Conservation (phyloP, 2,888 invertebrate genomes). For the Scaptomyza tumidula region DNA sequence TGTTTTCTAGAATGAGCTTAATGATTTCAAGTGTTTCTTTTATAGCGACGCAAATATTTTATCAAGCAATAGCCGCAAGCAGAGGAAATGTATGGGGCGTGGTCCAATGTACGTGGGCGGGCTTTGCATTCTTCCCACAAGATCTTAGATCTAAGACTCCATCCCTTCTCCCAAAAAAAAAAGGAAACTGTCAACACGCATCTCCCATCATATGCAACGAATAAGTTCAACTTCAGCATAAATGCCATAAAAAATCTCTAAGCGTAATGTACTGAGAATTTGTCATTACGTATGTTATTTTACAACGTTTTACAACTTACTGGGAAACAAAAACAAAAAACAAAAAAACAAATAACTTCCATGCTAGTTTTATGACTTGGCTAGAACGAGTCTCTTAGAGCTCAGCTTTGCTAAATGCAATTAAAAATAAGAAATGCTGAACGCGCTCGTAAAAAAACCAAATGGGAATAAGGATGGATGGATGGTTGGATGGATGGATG, state of each 20-base stretch:
- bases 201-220: background rate
- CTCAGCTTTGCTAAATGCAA: conserved; percentile 52
- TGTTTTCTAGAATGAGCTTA: conserved; percentile 15
- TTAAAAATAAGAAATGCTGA: conserved; percentile 62
- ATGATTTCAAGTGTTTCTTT: conserved; percentile 26
- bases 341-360: conserved; percentile 34
- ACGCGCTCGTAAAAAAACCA: conserved; percentile 51
- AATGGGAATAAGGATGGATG: conserved; percentile 25
- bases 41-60: conserved; percentile 57
- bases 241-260: conserved; percentile 1
- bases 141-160: background rate
- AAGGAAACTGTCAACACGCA: conserved; percentile 24
- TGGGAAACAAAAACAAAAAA: conserved; percentile 11
- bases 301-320: conserved; percentile 70
- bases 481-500: conserved; percentile 8
- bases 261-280: conserved; percentile 20
- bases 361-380: conserved; percentile 48
- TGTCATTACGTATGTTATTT: conserved; percentile 69
- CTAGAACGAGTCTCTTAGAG: conserved; percentile 33
- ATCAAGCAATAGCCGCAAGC: conserved; percentile 53
- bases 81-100: conserved; percentile 23
- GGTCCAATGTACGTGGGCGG: background rate
- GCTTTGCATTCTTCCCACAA: background rate
- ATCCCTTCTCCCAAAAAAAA: background rate
- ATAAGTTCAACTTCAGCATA: conserved; percentile 1